A percentile compares a stretch with the other conserved stretches of the same genome.
Evolutionary conservation across 2,113 vertebrate genomes (phyloP).

Genomic region (Megaceryle maxima): DNA sequence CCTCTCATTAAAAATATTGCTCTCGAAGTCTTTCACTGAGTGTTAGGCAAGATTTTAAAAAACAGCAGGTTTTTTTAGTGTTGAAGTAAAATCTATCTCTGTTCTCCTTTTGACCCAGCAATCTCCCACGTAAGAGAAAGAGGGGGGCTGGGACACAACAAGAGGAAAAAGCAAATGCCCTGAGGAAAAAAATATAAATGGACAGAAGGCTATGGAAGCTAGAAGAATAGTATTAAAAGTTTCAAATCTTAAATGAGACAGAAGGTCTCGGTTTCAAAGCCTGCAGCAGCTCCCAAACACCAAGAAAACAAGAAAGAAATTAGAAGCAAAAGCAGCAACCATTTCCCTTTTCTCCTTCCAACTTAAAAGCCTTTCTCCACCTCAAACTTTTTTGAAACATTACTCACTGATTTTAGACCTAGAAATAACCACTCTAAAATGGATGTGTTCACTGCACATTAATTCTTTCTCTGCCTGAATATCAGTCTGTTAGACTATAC

Average conservation of each 20-base stretch:
- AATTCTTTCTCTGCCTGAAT: constrained; percentile 32
- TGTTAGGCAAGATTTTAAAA: not conserved
- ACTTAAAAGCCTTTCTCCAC: not conserved
- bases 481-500: constrained; percentile 37
- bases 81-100: not conserved
- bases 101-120: not conserved
- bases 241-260: not conserved
- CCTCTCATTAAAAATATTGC: not conserved
- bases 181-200: not conserved
- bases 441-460: constrained; percentile 8
- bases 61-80: not conserved
- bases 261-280: not conserved
- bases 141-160: not conserved
- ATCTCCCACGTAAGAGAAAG: not conserved
- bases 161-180: not conserved
- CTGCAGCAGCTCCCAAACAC: not conserved
- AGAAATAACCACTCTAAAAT: not conserved
- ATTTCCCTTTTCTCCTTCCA: not conserved
- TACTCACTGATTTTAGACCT: not conserved
- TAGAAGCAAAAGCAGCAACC: not conserved
- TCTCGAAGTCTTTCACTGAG: not conserved
- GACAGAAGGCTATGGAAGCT: not conserved
- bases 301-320: not conserved
- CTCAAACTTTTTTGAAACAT: not conserved
- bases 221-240: not conserved